Conservation (phyloP, 2,797 vertebrate genomes). For the Falco cherrug region DNA sequence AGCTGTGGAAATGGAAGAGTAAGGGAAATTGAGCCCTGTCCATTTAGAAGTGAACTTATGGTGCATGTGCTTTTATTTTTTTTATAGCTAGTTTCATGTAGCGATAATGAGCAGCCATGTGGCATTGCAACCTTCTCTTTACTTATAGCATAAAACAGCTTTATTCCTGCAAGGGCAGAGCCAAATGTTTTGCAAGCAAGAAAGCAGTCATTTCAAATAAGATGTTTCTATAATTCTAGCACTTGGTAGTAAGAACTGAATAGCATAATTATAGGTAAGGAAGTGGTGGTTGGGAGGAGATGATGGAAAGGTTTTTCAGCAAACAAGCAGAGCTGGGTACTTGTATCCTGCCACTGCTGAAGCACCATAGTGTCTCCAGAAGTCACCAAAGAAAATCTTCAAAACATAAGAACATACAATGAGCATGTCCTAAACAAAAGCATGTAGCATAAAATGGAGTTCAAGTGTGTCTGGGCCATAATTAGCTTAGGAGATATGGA, state of each 20-base stretch:
- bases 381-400: neutral
- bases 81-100: neutral
- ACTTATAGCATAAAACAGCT: slow-evolving; percentile 30
- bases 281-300: neutral
- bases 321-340: neutral
- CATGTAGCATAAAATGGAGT: neutral
- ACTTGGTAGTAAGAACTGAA: neutral
- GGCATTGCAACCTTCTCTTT: slow-evolving; percentile 23
- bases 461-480: neutral
- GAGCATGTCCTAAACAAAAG: neutral
- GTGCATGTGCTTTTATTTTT: neutral
- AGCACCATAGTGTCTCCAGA: neutral
- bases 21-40: neutral
- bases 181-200: slow-evolving; percentile 47
- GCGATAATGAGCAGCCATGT: slow-evolving; percentile 21
- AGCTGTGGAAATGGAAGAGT: neutral
- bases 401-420: neutral
- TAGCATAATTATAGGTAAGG: slow-evolving; percentile 32
- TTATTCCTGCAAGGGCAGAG: slow-evolving; percentile 43
- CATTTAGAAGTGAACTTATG: neutral
- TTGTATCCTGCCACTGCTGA: neutral
- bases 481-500: neutral
- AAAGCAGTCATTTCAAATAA: slow-evolving; percentile 18
- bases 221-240: slow-evolving; percentile 30
- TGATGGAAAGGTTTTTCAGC: neutral